phyloP scores from a whole-genome alignment of 30 jellyfish, hydroid and myxozoan species.

The Pelagia noctiluca region DNA sequence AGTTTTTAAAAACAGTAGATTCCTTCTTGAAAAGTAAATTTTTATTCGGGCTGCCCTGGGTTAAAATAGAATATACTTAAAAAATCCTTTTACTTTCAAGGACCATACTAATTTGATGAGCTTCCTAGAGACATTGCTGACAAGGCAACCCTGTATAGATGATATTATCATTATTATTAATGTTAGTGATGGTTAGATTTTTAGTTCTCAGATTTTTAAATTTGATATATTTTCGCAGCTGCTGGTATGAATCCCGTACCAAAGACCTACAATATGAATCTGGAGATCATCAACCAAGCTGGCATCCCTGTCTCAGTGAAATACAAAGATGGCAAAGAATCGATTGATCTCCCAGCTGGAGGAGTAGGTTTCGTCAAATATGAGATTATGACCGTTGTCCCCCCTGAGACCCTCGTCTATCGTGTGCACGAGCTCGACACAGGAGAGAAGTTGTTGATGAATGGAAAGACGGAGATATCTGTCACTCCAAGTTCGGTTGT shows the following conservation, averaged over 20 bases:
- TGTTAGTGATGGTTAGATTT: no score
- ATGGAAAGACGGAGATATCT: constrained; percentile 74
- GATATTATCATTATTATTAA: no score
- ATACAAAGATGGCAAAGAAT: constrained; percentile 74
- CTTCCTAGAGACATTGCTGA: no score
- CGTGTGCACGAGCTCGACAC: constrained; percentile 75
- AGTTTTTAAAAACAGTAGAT: no score
- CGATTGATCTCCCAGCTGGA: constrained; percentile 75
- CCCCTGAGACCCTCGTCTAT: constrained; percentile 81
- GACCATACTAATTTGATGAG: no score
- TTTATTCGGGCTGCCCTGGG: no score
- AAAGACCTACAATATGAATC: constrained; percentile 74
- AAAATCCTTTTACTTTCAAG: no score
- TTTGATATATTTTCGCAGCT: constrained; percentile 17
- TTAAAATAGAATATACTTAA: no score
- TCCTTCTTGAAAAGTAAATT: no score
- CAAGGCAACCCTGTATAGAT: no score
- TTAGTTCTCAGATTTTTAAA: background rate
- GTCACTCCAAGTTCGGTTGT: constrained; percentile 67
- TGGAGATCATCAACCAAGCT: constrained; percentile 89
- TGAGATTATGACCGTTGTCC: constrained; percentile 68
- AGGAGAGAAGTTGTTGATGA: constrained; percentile 66
- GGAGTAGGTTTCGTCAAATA: constrained; percentile 75
- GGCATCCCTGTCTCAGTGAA: constrained; percentile 68
- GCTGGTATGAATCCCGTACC: constrained; percentile 36